These are phyloP conservation scores for Megalops cyprinoides DNA, from an alignment of 2,797 vertebrate genomes.

Conservation along the genomic window DNA sequence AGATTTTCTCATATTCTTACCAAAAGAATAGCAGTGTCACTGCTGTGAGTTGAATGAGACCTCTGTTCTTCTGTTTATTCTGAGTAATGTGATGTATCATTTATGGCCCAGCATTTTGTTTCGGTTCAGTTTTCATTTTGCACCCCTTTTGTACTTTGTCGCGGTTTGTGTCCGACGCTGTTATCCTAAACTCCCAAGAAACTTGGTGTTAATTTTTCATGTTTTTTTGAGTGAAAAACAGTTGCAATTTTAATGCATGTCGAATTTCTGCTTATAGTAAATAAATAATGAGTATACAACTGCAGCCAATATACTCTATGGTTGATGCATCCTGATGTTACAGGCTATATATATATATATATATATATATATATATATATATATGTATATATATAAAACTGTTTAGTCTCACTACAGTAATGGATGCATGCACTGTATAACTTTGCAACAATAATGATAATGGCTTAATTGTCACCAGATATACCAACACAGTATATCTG, in stretches of 20 bases:
- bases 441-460: no score
- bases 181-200: conserved; percentile 27
- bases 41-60: not conserved
- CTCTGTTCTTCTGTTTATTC: not conserved
- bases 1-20: not conserved
- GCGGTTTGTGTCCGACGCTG: not conserved
- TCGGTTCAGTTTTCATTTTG: no score
- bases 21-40: not conserved
- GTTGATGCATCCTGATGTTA: conserved; percentile 12
- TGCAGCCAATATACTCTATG: conserved; percentile 15
- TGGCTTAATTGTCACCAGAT: not conserved
- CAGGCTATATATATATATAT: no score
- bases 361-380: no score
- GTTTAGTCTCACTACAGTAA: no score
- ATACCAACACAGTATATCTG: not conserved
- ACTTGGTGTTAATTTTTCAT: conserved; percentile 35
- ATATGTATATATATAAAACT: no score
- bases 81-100: not conserved
- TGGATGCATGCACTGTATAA: no score
- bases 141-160: no score
- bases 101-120: not conserved
- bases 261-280: conserved; percentile 18
- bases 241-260: conserved; percentile 38
- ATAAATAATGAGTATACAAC: conserved; percentile 15
- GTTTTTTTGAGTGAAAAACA: conserved; percentile 22